Conservation (phyloP, 2,113 vertebrate species). For the Gadus chalcogrammus region DNA sequence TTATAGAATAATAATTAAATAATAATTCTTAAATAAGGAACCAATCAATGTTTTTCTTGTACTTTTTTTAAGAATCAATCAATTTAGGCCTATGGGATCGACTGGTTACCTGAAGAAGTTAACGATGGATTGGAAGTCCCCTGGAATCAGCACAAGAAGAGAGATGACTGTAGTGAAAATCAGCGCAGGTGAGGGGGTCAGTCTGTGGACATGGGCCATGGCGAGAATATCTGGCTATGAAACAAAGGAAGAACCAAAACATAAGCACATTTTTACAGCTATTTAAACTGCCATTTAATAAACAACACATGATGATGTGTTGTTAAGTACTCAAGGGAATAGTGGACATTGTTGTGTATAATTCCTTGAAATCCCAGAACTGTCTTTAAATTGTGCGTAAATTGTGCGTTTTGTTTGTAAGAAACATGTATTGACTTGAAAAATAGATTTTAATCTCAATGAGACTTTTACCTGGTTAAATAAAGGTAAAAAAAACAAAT, state of each 20-base stretch:
- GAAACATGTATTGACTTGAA: too few species aligned
- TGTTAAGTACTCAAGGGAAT: too few species aligned
- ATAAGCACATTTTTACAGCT: background rate
- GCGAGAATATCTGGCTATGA: slow-evolving; percentile 81
- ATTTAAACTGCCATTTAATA: background rate
- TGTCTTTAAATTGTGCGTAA: too few species aligned
- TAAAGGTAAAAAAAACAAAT: too few species aligned
- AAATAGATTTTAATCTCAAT: too few species aligned
- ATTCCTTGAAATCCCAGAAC: too few species aligned
- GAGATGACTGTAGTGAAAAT: slow-evolving; percentile 79
- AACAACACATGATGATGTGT: too few species aligned
- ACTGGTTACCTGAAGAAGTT: slow-evolving; percentile 80
- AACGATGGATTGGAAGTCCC: slow-evolving; percentile 81
- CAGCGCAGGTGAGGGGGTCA: slow-evolving; percentile 83
- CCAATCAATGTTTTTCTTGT: background rate
- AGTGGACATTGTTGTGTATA: too few species aligned
- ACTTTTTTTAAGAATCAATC: background rate
- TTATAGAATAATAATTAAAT: background rate
- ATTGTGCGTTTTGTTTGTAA: too few species aligned
- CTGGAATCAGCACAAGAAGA: slow-evolving; percentile 78
- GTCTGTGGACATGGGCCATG: slow-evolving; percentile 77
- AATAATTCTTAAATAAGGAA: background rate
- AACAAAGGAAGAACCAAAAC: slow-evolving; percentile 10
- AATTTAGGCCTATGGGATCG: background rate
- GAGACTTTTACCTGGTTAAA: too few species aligned